Base-by-base conservation (phyloP, 2,113 vertebrate genomes). In the Pollachius pollachius region DNA sequence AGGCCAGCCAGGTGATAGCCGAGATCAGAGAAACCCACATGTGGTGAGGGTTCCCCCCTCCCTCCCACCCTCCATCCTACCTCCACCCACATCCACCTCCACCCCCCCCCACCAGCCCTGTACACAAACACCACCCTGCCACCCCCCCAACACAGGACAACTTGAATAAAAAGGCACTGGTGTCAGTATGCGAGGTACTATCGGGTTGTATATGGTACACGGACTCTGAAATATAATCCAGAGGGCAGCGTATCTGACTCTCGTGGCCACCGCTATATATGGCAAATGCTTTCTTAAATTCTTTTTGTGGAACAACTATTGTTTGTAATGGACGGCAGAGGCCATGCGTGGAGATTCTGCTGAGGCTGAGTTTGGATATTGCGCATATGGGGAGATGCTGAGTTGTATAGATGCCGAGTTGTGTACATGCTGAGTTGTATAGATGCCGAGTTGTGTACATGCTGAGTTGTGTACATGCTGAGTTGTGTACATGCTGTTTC, bases 1-100 rank as follows among this genome's bases (percentile, higher is more conserved):
- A 95, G 94, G 97, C 97, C 86, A 96, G 96, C 85, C 97, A 99
- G 81, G 96, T 98, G 84, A 99, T 99, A 62, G 96, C 96, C 64
- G 97, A 99, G 90, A 98, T 99, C 79, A 90, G 97, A 76, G 97
- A 99, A 89, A 99, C 96, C 15, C 97, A 99, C 83, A 84, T 99
- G 80, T 99, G 97, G 97, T 99, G 94, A 99, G 86, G 74, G 0
- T 19, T 18, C 18, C 59, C 54, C 64, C 57, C 70, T 69, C 76
- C 66, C 81, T 65, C 60, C 58, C 56, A 23, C 21, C 19, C 62
- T n/a, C 59, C 57, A 27, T 62, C 68, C 75, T 69, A 81, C 34
- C 69, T 27, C 25, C 27, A 57, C 23, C 61, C 65, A 61, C 0
- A 62, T 9, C 23, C 61, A 13, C 71, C 18, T 21, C 64, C 56